Base-by-base conservation (phyloP, 2,113 vertebrate species). In the Nycticryphes semicollaris region DNA sequence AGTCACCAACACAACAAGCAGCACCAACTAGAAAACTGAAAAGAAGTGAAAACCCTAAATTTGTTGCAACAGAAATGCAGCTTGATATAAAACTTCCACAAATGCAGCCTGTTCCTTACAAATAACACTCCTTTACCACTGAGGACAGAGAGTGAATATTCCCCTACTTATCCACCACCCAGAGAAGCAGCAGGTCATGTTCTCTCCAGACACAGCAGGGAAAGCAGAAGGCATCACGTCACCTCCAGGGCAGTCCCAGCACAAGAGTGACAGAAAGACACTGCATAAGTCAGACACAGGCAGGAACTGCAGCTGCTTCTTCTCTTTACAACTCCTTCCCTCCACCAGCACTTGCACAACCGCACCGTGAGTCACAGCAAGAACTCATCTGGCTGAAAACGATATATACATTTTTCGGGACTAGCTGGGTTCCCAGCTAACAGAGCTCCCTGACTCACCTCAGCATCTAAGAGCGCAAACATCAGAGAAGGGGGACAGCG, bases 111-210 rank as follows among this genome's bases (percentile, higher is more conserved):
- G 77, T 7, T 43, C 41, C 82, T 19, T 8, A 56, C 33, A 41
- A 45, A 31, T 3, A 64, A 39, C 35, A 51, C 0, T 11, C 48
- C 3, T 3, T 6, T n/a, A 15, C 31, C 53, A 5, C 23, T 5
- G 62, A 64, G 45, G 57, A n/a, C 67, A 84, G 39, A 57, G 21
- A 41, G 31, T 37, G 51, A 59, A n/a, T 1, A 18, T 14, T 23
- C 78, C 30, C 60, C 64, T 15, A 0, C 2, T 14, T 7, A 15
- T 4, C 21, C 45, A 31, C 30, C 77, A 45, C 2, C 14, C 64
- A 39, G 11, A 56, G n/a, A 20, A 77, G 27, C 5, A 3, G 1
- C 64, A 22, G 63, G 31, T 39, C 31, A 22, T 0, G 4, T 3
- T 48, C 67, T 8, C 23, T 14, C 77, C 80, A 39, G 54, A 3